Conservation (phyloP, 2,113 vertebrate species). For the Corythaixoides concolor region DNA sequence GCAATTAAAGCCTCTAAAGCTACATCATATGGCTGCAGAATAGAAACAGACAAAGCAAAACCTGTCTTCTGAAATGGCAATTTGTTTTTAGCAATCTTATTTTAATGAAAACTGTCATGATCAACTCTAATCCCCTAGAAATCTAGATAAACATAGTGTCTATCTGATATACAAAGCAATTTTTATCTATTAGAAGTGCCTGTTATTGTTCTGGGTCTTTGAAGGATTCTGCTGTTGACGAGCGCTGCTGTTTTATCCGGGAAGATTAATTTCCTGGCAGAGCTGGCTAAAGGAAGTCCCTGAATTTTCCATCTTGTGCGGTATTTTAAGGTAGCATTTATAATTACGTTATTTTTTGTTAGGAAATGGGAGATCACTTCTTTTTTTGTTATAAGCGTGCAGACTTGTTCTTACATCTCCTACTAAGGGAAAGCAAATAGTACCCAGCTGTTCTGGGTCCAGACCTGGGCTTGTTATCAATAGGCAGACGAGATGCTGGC, state of each 20-base stretch:
- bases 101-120: conserved; percentile 45
- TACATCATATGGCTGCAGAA: background rate
- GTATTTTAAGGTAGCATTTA: conserved; percentile 28
- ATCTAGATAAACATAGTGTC: conserved; percentile 32
- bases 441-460: background rate
- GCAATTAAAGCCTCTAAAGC: conserved; percentile 34
- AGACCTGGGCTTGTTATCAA: background rate
- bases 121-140: conserved; percentile 14
- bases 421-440: background rate
- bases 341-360: background rate
- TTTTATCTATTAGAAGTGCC: conserved; percentile 35
- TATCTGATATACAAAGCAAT: conserved; percentile 7
- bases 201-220: conserved; percentile 35
- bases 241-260: background rate
- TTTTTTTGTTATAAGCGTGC: background rate
- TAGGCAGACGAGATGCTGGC: background rate
- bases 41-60: conserved; percentile 5
- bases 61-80: conserved; percentile 15
- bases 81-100: conserved; percentile 40
- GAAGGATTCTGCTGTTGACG: background rate
- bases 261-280: conserved; percentile 26
- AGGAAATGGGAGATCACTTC: background rate
- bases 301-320: background rate
- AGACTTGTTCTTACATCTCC: background rate
- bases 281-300: background rate